A percentile compares a stretch with the other conserved stretches of the same genome.
Conservation (phyloP, 2,888 invertebrate species). For the Gasteruption jaculator region DNA sequence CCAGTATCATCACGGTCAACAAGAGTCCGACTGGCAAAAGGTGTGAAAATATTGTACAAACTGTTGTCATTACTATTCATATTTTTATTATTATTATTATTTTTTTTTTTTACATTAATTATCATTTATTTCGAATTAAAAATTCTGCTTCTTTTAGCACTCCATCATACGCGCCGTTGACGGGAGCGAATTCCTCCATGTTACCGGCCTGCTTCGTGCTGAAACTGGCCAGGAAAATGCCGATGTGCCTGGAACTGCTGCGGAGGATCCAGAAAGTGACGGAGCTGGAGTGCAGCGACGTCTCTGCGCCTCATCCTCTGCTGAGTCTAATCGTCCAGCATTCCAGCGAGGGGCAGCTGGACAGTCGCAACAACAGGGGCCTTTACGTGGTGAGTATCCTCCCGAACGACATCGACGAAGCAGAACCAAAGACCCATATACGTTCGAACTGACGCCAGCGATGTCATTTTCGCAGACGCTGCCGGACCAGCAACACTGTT, state of each 20-base stretch:
- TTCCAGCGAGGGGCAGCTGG: constrained; percentile 69
- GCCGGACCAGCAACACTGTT: constrained; percentile 91
- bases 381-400: constrained; percentile 72
- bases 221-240: constrained; percentile 78
- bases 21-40: constrained; percentile 71
- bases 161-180: constrained; percentile 77
- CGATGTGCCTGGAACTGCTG: constrained; percentile 75
- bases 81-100: constrained; percentile 4
- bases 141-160: constrained; percentile 53
- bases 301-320: constrained; percentile 60
- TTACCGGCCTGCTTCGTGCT: constrained; percentile 88
- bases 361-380: constrained; percentile 70
- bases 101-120: neutral
- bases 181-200: constrained; percentile 79
- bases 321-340: constrained; percentile 76
- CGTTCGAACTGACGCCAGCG: too few species aligned
- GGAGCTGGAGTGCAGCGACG: constrained; percentile 58
- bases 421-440: too few species aligned
- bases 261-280: constrained; percentile 63
- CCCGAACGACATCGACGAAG: neutral
- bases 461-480: constrained; percentile 68
- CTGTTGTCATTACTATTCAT: too few species aligned
- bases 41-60: constrained; percentile 49
- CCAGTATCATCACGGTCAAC: constrained; percentile 66
- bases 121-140: constrained; percentile 20